Base-by-base conservation (phyloP, 2,797 vertebrate species). In the Pangasius larnaudii region DNA sequence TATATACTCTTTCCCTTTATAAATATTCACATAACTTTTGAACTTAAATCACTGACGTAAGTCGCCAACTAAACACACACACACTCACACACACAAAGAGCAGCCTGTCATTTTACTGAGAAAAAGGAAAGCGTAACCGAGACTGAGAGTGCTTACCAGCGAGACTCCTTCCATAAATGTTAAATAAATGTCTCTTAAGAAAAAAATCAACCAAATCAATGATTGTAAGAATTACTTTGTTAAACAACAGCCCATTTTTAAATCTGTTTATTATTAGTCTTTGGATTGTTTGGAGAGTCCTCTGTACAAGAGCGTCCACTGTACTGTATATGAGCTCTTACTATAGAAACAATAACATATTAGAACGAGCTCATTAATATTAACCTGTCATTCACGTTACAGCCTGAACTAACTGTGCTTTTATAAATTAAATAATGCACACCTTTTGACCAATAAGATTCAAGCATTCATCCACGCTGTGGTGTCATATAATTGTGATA, bases 321-420 rank as follows among this genome's bases (percentile, higher is more conserved):
- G 49, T 36, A 46, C 14, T 53, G 49, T 36, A 5, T 58, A 36
- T 80, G 22, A 80, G 19, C 9, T 11, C 53, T 58, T 80, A 36
- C 77, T 80, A 80, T 22, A 80, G 19, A 58, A 79, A 80, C 77
- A 80, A 49, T 77, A 49, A 11, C 9, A 3, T 33, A 56, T 79
- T 78, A 36, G n/a, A 79, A 2, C 3, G 4, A 36, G 10, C 2
- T 0, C 16, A 80, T 58, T 80, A 58, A 24, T 58, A 24, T 58
- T 11, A 24, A 58, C 8, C 5, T 81, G 1, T n/a, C 36, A 16
- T 61, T 61, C 36, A 61, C 61, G 58, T 61, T 27, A 39, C 18
- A 42, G 2, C 22, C 13, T 82, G 24, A 82, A 63, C 39, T 42
- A 61, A 6, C 7, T 82, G 36, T 82, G 59, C 27, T n/a, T 7